A percentile compares a stretch with the other conserved stretches of the same genome.
Conservation (phyloP, 2,113 vertebrate species). For the Nyctibius bracteatus region DNA sequence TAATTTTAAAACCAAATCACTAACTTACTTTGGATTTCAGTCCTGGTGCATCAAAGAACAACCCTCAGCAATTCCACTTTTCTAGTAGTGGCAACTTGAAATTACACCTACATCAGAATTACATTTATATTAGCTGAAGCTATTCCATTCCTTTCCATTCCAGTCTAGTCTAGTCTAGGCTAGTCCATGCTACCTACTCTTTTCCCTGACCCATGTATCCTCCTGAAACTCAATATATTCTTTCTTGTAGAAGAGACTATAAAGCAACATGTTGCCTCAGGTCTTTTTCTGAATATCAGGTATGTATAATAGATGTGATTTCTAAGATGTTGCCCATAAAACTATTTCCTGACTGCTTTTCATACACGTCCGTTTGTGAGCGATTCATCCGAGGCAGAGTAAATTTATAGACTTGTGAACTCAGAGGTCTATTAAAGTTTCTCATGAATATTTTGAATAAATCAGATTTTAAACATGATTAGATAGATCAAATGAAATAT, state of each 20-base stretch:
- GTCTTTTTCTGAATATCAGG: not conserved
- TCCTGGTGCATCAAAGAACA: not conserved
- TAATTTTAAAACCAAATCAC: not conserved
- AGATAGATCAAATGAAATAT: not conserved
- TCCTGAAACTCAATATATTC: not conserved
- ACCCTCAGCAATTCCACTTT: not conserved
- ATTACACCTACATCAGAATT: not conserved
- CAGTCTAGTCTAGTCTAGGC: not conserved
- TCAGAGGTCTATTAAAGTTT: not conserved
- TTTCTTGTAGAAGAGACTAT: not conserved
- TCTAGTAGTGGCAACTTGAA: not conserved
- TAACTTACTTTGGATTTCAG: not conserved
- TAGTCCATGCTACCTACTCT: not conserved
- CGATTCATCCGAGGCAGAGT: not conserved
- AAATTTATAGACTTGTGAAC: not conserved
- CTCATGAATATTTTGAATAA: not conserved
- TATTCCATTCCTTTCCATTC: not conserved
- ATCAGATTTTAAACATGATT: not conserved
- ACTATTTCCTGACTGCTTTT: not conserved
- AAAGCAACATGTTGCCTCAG: not conserved
- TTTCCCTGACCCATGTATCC: not conserved
- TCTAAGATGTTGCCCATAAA: not conserved
- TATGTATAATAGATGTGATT: not conserved
- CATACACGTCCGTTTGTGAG: fast-evolving
- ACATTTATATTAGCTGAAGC: not conserved